Percentiles rank a stretch among this genome's conserved stretches.
Conservation (phyloP, 2,113 vertebrate species). For the Epinephelus lanceolatus region DNA sequence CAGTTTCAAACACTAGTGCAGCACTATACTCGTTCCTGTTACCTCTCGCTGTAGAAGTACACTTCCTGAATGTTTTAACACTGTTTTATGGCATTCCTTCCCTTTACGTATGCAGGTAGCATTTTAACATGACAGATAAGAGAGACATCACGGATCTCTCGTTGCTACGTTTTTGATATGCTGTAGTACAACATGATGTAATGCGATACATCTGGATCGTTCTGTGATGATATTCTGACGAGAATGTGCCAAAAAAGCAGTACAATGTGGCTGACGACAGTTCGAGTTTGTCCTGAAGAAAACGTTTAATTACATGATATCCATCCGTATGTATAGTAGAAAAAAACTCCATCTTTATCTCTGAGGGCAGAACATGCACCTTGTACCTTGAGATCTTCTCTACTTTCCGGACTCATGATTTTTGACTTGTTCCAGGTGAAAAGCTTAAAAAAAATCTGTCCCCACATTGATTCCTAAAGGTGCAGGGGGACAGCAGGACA, state of each 20-base stretch:
- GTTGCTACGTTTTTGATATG: constrained; percentile 50
- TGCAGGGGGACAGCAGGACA: neutral
- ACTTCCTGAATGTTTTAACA: constrained; percentile 62
- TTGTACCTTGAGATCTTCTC: constrained; percentile 32
- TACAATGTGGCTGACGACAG: constrained; percentile 20
- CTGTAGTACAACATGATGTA: constrained; percentile 1
- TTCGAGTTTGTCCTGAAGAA: constrained; percentile 29
- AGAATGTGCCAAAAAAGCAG: constrained; percentile 9
- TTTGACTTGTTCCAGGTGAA: constrained; percentile 1
- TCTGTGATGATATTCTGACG: constrained; percentile 5
- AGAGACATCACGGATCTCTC: constrained; percentile 31
- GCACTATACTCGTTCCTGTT: constrained; percentile 20
- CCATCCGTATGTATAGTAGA: constrained; percentile 1
- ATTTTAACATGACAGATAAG: constrained; percentile 10
- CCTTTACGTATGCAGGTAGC: constrained; percentile 54
- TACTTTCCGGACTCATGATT: neutral
- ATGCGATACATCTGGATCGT: neutral
- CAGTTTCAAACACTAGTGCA: constrained; percentile 56
- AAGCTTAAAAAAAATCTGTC: constrained; percentile 1
- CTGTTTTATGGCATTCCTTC: constrained; percentile 68
- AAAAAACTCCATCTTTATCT: constrained; percentile 4
- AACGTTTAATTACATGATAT: constrained; percentile 26
- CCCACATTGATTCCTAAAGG: constrained; percentile 24
- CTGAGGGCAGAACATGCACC: constrained; percentile 37
- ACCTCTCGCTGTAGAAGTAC: constrained; percentile 33